Evolutionary conservation across 2,888 invertebrate species (phyloP).

Genomic region (Aphodius granarius): DNA sequence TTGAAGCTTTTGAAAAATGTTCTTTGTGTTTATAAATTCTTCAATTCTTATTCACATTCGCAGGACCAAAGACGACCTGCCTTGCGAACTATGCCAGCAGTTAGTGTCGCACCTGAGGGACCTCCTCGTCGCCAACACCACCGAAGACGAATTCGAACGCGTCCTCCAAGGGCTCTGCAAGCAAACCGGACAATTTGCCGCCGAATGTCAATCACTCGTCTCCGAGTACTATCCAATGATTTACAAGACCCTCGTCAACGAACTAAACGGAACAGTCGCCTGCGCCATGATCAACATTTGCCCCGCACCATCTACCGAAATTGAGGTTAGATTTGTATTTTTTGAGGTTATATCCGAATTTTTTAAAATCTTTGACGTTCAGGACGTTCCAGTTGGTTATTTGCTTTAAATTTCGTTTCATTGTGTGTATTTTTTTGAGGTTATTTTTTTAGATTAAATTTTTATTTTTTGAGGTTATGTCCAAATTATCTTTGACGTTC

Average conservation of each 20-base stretch:
- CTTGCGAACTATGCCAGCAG: constrained; percentile 86
- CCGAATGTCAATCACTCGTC: constrained; percentile 75
- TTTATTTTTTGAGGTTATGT: too few species aligned
- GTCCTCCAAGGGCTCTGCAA: constrained; percentile 79
- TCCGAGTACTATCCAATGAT: constrained; percentile 76
- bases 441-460: neutral
- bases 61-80: constrained; percentile 60
- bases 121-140: constrained; percentile 80
- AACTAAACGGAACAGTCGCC: constrained; percentile 68
- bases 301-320: constrained; percentile 44
- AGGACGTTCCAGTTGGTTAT: too few species aligned
- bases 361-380: too few species aligned
- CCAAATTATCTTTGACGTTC: too few species aligned
- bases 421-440: neutral
- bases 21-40: too few species aligned
- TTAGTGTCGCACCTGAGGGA: constrained; percentile 78
- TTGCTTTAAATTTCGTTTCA: too few species aligned
- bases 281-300: constrained; percentile 76
- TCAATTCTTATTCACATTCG: too few species aligned
- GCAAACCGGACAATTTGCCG: constrained; percentile 72
- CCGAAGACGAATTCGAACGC: constrained; percentile 77
- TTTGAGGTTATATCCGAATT: too few species aligned
- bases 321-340: constrained; percentile 27
- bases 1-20: too few species aligned
- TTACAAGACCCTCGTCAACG: constrained; percentile 69